phyloP scores from a whole-genome alignment of 2,797 vertebrate genomes.

The Pelobates cultripes region DNA sequence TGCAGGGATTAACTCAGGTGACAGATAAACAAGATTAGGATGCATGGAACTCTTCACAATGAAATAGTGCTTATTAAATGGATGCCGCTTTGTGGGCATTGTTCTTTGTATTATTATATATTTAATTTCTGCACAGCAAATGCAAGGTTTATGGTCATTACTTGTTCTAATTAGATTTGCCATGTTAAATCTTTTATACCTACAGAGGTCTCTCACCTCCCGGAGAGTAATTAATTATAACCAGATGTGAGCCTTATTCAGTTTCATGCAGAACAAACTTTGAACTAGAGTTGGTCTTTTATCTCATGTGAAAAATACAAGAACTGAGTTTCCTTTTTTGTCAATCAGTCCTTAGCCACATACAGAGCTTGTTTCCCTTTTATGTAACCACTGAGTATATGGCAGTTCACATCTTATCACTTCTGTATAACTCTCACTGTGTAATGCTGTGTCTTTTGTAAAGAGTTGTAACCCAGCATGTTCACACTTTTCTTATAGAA shows the following conservation, averaged over 20 bases:
- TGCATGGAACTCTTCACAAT: background rate
- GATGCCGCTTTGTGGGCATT: background rate
- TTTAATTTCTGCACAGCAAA: conserved; percentile 9
- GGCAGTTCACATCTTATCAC: conserved; percentile 43
- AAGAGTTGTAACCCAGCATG: background rate
- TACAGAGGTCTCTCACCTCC: background rate
- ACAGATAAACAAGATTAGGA: background rate
- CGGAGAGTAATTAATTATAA: background rate
- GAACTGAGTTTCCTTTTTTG: background rate
- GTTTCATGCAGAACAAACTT: conserved; percentile 13
- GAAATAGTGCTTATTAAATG: conserved; percentile 1
- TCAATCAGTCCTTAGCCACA: background rate
- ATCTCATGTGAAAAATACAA: conserved; percentile 23
- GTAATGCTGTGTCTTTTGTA: background rate
- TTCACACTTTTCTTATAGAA: background rate
- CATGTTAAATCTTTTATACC: conserved; percentile 21
- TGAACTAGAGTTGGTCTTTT: conserved; percentile 28
- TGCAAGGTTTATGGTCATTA: conserved; percentile 17
- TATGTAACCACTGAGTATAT: background rate
- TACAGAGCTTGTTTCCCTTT: conserved; percentile 21
- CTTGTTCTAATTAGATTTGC: conserved; percentile 41
- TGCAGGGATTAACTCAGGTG: background rate
- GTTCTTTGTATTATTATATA: conserved; percentile 3
- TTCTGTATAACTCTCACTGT: background rate
- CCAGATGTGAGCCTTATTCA: conserved; percentile 37